Base-by-base conservation (phyloP, 2,113 vertebrate species). In the Crotophaga sulcirostris region DNA sequence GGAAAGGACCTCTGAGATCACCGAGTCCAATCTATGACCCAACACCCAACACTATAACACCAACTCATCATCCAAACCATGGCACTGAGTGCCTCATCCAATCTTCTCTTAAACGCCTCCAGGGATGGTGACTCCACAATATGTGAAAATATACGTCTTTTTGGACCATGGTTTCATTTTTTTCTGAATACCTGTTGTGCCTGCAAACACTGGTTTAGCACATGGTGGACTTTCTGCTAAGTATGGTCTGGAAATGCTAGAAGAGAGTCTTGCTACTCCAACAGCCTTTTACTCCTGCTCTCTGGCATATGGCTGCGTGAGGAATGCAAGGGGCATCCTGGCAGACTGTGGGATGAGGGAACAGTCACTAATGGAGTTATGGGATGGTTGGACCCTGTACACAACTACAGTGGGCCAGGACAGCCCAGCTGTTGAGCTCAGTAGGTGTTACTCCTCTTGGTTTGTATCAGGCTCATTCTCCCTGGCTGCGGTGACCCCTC, bases 261-360 rank as follows among this genome's bases (percentile, higher is more conserved):
- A 25, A 58, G 68, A 25, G 6, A 18, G 12, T 42, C 26, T 21
- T 29, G 76, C 16, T 33, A 1, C 8, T 58, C 10, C 77, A 45
- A 7, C 23, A 59, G 51, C 9, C 51, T 26, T 33, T 36, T 18
- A 38, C 16, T 58, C 26, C 62, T 42, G 51, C 38, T 63, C 18
- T 66, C 14, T 54, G 83, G 29, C 17, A 2, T 0, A 17, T 18
- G 69, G 33, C 13, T 49, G 45, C 15, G 2, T 0, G 8, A 52
- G 52, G 18, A 44, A 8, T 3, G 19, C 29, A 20, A 58, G 31
- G 16, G 2, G 3, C 47, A 59, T 42, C 67, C 54, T 54, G 47
- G 24, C 1, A 5, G 23, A 34, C 29, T 0, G 0, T 4, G 21
- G 44, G 12, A 63, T 40, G 15, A 56, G 36, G 51, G 45, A 77